phyloP scores from a whole-genome alignment of 2,797 vertebrate genomes.

The Borostomias antarcticus region DNA sequence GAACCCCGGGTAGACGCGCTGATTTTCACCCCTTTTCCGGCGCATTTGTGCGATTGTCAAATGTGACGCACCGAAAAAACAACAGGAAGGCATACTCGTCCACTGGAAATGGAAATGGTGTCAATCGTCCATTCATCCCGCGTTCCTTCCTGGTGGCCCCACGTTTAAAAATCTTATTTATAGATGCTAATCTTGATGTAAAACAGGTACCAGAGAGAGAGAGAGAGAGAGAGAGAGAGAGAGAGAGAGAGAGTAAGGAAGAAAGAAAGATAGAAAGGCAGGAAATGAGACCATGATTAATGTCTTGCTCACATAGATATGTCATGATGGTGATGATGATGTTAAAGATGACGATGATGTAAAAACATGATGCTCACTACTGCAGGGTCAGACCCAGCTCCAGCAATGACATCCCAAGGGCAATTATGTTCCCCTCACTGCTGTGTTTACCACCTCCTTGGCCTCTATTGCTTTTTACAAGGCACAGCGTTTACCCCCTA shows the following conservation, averaged over 20 bases:
- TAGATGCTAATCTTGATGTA: too few species aligned
- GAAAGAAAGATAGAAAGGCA: neutral
- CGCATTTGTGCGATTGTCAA: too few species aligned
- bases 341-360: conserved; percentile 31
- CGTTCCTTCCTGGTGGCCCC: conserved; percentile 13
- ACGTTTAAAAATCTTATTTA: neutral
- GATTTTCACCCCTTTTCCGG: too few species aligned
- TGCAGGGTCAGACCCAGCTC: conserved; percentile 41
- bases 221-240: neutral
- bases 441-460: conserved; percentile 45
- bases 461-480: conserved; percentile 54
- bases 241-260: neutral
- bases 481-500: conserved; percentile 54
- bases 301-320: neutral
- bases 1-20: too few species aligned
- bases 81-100: too few species aligned
- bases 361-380: conserved; percentile 44
- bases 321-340: neutral
- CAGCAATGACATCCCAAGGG: conserved; percentile 55
- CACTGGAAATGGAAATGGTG: too few species aligned
- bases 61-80: too few species aligned
- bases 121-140: neutral
- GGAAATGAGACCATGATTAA: neutral
- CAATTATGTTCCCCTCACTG: conserved; percentile 47
- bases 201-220: too few species aligned